Conservation (phyloP, 2,888 invertebrate species). For the Gastrophysa polygoni region DNA sequence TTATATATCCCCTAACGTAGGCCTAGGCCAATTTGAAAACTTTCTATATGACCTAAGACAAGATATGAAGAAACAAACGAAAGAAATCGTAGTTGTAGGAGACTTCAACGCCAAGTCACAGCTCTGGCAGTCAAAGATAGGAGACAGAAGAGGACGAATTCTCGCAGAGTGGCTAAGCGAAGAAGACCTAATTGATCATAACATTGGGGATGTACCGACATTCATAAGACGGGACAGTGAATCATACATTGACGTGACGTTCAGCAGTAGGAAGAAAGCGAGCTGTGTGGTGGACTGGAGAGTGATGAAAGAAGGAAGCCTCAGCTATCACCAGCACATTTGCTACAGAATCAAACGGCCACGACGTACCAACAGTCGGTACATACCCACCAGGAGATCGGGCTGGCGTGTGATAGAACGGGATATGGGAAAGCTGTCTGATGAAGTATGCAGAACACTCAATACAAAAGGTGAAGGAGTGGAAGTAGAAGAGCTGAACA, state of each 20-base stretch:
- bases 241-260: constrained; percentile 18
- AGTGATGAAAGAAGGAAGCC: background rate
- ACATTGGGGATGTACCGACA: constrained; percentile 13
- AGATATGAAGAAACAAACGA: constrained; percentile 5
- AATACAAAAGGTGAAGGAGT: background rate
- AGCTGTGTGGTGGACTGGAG: constrained; percentile 4
- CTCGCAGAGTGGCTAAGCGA: background rate
- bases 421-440: background rate
- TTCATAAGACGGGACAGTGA: constrained; percentile 1
- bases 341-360: background rate
- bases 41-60: background rate
- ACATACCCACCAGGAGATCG: background rate
- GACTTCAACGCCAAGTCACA: constrained; percentile 21
- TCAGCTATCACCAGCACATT: constrained; percentile 3
- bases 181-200: constrained; percentile 1
- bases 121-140: background rate
- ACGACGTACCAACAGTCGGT: background rate
- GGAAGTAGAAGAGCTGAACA: background rate
- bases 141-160: constrained; percentile 8
- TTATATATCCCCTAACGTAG: constrained; percentile 18
- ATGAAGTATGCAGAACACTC: too few relatives aligned
- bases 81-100: constrained; percentile 11
- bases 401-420: background rate
- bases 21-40: background rate
- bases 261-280: background rate